Percentiles rank a stretch among this genome's conserved stretches.
Conservation (phyloP, 2,113 vertebrate species). For the Podilymbus podiceps region DNA sequence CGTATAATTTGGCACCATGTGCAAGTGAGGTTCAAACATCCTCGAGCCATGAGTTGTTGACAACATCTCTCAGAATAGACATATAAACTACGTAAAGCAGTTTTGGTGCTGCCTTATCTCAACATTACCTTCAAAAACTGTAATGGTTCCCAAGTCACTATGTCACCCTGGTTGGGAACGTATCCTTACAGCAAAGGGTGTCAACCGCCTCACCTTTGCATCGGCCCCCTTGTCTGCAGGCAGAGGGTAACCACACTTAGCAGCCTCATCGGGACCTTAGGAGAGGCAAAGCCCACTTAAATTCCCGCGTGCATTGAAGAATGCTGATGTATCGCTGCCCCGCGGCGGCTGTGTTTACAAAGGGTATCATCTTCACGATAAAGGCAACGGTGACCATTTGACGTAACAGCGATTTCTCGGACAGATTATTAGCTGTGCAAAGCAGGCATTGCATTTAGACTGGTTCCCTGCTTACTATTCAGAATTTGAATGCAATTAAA, state of each 20-base stretch:
- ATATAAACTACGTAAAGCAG: background rate
- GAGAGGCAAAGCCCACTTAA: background rate
- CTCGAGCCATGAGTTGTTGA: constrained; percentile 32
- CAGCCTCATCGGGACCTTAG: background rate
- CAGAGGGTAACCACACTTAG: background rate
- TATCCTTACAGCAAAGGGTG: background rate
- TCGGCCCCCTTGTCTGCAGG: background rate
- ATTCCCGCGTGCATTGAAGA: background rate
- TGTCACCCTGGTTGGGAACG: background rate
- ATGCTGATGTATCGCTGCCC: background rate
- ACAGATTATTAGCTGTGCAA: background rate
- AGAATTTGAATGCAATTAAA: background rate
- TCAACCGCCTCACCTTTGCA: background rate
- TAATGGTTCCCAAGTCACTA: background rate
- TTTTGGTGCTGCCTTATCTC: background rate
- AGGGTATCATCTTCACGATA: background rate
- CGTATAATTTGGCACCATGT: background rate
- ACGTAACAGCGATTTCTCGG: background rate
- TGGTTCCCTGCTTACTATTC: background rate
- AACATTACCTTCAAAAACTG: background rate
- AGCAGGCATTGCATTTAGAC: background rate
- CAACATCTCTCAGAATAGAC: constrained; percentile 15
- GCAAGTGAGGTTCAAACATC: background rate
- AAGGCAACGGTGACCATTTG: background rate
- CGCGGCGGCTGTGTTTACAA: background rate